phyloP scores from a whole-genome alignment of 2,888 invertebrate species.

The Notodonta ziczac region DNA sequence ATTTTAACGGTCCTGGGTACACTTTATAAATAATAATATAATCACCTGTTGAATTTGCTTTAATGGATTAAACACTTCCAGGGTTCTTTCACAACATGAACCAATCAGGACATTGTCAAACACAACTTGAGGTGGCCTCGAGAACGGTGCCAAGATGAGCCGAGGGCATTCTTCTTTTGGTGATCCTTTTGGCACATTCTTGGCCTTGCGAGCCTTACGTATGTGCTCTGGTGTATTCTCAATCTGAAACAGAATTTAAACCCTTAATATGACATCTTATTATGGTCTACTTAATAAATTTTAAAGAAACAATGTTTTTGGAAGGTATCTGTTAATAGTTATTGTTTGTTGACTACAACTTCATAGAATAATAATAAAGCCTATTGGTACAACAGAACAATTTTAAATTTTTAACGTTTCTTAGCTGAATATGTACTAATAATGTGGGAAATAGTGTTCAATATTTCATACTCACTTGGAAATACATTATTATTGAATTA shows the following conservation, averaged over 20 bases:
- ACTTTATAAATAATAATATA: background rate
- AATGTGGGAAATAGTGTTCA: constrained; percentile 1
- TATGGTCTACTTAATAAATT: no score
- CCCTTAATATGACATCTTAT: no score
- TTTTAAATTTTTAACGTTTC: no score
- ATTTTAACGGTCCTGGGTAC: no score
- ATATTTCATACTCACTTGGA: constrained; percentile 52
- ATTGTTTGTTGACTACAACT: no score
- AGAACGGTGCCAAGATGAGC: constrained; percentile 87
- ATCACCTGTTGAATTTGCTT: constrained; percentile 71
- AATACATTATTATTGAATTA: constrained; percentile 53
- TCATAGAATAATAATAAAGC: no score
- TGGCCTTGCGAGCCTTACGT: constrained; percentile 58
- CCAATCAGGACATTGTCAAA: constrained; percentile 87
- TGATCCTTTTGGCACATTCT: constrained; percentile 54
- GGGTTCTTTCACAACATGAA: constrained; percentile 75
- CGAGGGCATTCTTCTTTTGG: constrained; percentile 77
- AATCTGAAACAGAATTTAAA: constrained; percentile 55
- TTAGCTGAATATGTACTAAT: background rate
- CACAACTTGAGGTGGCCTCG: constrained; percentile 86
- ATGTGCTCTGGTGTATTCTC: constrained; percentile 80
- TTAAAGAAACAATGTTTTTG: no score
- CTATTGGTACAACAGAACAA: no score
- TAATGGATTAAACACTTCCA: constrained; percentile 85
- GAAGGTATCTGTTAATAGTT: no score